Evolutionary conservation across 2,797 vertebrate genomes (phyloP), one percentile per base, ranked within the genome.

Genomic region (Tiaroga cobitis): DNA sequence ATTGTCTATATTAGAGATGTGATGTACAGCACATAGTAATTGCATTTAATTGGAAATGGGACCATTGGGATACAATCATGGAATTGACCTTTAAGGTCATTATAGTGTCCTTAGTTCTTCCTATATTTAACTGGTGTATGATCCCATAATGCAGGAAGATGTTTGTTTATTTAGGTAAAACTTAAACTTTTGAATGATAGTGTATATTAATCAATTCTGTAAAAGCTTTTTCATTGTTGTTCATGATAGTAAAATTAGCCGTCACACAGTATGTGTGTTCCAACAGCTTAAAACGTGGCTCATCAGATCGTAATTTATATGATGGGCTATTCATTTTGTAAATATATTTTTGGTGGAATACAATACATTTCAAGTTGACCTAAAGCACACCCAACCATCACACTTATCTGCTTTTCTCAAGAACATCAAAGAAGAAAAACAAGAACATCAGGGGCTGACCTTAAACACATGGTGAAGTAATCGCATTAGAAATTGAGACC

Each of bases 11-110:
- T 63, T 26, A 49, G 37, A 70, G 54, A 63, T 43, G 26, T 5
- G 26, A 72, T 79, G 9, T 43, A 46, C 8, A 34, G 67, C 37
- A 85, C 51, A 49, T 34, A 69, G n/a, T 70, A 34, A 84, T 46
- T 72, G 67, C 26, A 79, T 70, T 61, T 85, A 72, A 85, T 65
- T 63, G 68, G 76, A 73, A 63, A 61, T 2, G 0, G 19, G 41
- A 24, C 51, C 34, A 63, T 34, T 10, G 34, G 63, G 39, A 8
- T 4, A 18, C 65, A 80, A 29, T 39, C 68, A 46, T 37, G 16
- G 24, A 80, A 80, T 72, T 63, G 54, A 73, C 67, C 37, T 9
- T 72, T 26, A 61, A 37, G 24, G 67, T 63, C 11, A 7, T 72
- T 85, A 72, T 49, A 56, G 34, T 56, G 46, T 56, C 34, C 34